These are phyloP conservation scores for Strigamia crassipes DNA, from an alignment of 2,888 invertebrate genomes.

Conservation along the genomic window DNA sequence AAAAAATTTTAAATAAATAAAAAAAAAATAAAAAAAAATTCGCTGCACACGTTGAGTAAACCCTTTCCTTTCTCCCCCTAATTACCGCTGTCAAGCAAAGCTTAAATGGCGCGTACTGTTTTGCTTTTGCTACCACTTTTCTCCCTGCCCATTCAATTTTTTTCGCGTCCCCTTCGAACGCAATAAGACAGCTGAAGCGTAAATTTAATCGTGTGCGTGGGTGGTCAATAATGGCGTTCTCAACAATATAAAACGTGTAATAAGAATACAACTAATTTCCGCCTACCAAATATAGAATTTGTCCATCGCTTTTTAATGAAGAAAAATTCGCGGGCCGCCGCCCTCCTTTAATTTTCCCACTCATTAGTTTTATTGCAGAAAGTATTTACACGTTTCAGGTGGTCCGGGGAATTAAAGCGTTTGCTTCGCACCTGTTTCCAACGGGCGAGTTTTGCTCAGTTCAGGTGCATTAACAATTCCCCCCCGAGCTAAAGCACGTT, in stretches of 20 bases:
- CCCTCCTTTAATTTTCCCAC: slow-evolving; percentile 32
- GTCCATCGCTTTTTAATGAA: slow-evolving; percentile 25
- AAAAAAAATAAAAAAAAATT: background rate
- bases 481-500: background rate
- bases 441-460: background rate
- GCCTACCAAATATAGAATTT: background rate
- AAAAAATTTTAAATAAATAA: background rate
- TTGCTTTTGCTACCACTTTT: slow-evolving; percentile 2
- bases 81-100: slow-evolving; percentile 9
- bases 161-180: background rate
- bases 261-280: background rate
- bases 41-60: background rate
- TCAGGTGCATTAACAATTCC: background rate
- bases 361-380: slow-evolving; percentile 15
- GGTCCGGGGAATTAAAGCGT: background rate
- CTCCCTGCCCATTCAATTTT: background rate
- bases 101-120: slow-evolving; percentile 13
- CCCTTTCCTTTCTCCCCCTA: slow-evolving; percentile 24
- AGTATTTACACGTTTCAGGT: slow-evolving; percentile 26
- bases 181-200: slow-evolving; percentile 1
- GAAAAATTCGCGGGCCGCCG: background rate
- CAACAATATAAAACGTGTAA: background rate
- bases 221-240: background rate
- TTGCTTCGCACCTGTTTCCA: slow-evolving; percentile 21
- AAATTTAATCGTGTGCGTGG: slow-evolving; percentile 29